These are phyloP conservation scores for Apeira syringaria DNA, from an alignment of 2,888 invertebrate species.

Conservation along the genomic window DNA sequence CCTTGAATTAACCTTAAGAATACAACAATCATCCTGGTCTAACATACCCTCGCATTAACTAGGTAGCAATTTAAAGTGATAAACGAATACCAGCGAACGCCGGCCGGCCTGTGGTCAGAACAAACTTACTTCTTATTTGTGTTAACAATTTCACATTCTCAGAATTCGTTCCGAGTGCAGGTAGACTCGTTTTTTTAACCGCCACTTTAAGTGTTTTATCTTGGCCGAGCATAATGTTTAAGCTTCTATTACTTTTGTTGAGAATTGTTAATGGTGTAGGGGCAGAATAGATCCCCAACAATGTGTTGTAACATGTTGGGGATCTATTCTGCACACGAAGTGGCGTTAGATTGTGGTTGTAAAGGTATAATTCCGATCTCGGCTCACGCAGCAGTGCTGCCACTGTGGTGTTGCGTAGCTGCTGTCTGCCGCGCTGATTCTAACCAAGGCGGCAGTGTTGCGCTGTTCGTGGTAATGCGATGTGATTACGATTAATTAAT, in stretches of 20 bases:
- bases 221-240: slow-evolving; percentile 28
- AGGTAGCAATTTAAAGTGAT: slow-evolving; percentile 50
- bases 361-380: no score
- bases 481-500: no score
- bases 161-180: slow-evolving; percentile 64
- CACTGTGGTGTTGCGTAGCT: no score
- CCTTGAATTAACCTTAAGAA: no score
- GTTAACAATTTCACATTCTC: slow-evolving; percentile 73
- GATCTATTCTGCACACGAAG: no score
- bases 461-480: no score
- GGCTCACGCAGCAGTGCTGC: no score
- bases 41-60: slow-evolving; percentile 37
- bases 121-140: slow-evolving; percentile 63
- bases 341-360: no score
- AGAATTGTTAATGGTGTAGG: background rate
- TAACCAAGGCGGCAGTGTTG: no score
- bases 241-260: slow-evolving; percentile 17
- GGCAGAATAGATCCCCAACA: no score
- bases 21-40: slow-evolving; percentile 10
- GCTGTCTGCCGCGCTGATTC: no score
- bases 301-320: no score
- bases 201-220: slow-evolving; percentile 39
- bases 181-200: slow-evolving; percentile 60
- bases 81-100: slow-evolving; percentile 36
- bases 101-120: slow-evolving; percentile 39